Base-by-base conservation (phyloP, 2,113 vertebrate genomes). In the Eira barbara region DNA sequence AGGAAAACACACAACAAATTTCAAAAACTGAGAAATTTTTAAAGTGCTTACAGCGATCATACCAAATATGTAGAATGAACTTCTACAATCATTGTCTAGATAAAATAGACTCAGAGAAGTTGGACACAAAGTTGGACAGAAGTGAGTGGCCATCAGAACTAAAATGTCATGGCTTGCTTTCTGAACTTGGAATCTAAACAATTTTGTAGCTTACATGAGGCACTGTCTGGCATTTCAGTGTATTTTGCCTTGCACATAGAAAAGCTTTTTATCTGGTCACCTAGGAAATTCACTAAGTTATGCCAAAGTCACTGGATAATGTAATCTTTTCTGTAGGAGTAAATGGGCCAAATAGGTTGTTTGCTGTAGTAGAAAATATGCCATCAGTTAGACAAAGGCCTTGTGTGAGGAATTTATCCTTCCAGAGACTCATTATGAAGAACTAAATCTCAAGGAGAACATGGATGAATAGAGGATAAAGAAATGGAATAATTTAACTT, bases 311-410 rank as follows among this genome's bases (percentile, higher is more conserved):
- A 83, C 79, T 81, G 21, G 5, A 69, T 45, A 92, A 83, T 18
- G 15, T 23, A 89, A 55, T n/a, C 45, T 39, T 89, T 95, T 61
- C 25, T 85, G 10, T 34, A 47, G 52, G 23, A 91, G 9, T 71
- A 65, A 95, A 92, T 49, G 20, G 7, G 27, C 13, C 13, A 5
- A 85, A 47, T 21, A 36, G 8, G 6, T 80, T 96, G 27, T 94
- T 95, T 91, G 82, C 65, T 87, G 29, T 76, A 92, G 39, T 42
- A 83, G 31, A 79, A 97, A 95, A 92, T 81, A 94, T 29, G 39
- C 1, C 45, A 76, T 63, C 20, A 79, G 11, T 78, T 73, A 88
- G 42, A 84, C 15, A 91, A 81, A 84, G 42, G 6, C 23, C 61
- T 31, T 63, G 10, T 83, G n/a, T 80, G 52, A 71, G 52, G 27